These are phyloP conservation scores for Electrona antarctica DNA, from an alignment of 2,113 vertebrate species.

Conservation along the genomic window DNA sequence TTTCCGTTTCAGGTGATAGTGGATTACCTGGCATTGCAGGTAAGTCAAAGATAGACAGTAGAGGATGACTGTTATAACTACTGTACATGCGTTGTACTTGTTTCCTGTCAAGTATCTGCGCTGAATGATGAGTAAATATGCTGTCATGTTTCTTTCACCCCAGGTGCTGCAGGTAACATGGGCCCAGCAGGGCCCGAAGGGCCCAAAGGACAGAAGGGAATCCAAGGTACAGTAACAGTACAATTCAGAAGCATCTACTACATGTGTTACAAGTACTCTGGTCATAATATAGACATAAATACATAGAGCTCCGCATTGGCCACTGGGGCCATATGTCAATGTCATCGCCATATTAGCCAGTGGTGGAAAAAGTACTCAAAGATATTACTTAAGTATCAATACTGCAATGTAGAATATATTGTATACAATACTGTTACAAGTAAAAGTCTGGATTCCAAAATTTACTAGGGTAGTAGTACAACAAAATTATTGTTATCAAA, in stretches of 20 bases:
- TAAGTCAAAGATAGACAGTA: conserved; percentile 34
- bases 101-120: too few relatives aligned
- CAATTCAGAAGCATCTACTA: background rate
- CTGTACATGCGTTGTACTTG: background rate
- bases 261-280: background rate
- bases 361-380: too few relatives aligned
- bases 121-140: background rate
- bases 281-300: too few relatives aligned
- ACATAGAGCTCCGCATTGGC: too few relatives aligned
- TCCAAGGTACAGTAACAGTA: conserved; percentile 74
- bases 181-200: conserved; percentile 87
- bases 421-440: too few relatives aligned
- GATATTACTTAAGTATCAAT: too few relatives aligned
- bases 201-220: conserved; percentile 93
- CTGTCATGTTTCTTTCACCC: conserved; percentile 44
- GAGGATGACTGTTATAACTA: background rate
- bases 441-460: too few relatives aligned
- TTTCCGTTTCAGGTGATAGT: conserved; percentile 68
- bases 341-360: too few relatives aligned
- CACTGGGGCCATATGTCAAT: too few relatives aligned
- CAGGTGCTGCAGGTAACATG: conserved; percentile 80
- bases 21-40: conserved; percentile 76
- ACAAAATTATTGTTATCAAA: too few relatives aligned
- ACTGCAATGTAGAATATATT: too few relatives aligned
- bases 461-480: too few relatives aligned